Percentiles rank a stretch among this genome's conserved stretches.
These are phyloP conservation scores for Cygnus olor DNA, from an alignment of 2,797 vertebrate species.

Conservation along the genomic window DNA sequence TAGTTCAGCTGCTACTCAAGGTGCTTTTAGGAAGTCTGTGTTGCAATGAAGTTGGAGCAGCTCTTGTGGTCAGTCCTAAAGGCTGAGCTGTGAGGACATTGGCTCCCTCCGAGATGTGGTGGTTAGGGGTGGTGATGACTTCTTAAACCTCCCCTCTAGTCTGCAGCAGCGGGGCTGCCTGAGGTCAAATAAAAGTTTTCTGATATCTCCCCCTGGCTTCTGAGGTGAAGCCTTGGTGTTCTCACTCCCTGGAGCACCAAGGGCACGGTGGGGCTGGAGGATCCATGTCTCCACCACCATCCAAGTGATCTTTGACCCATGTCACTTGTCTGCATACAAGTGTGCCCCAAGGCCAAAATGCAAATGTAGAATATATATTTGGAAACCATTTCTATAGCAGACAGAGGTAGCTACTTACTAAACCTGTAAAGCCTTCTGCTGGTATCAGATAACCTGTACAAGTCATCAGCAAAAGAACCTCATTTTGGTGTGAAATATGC, in stretches of 20 bases:
- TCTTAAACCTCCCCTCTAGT: not conserved
- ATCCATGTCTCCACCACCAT: not conserved
- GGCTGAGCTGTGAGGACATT: not conserved
- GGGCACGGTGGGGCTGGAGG: not conserved
- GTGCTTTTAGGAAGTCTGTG: not conserved
- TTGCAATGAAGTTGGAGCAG: not conserved
- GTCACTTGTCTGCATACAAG: not conserved
- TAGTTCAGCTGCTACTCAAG: not conserved
- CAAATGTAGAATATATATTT: fast-evolving
- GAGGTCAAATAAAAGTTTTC: not conserved
- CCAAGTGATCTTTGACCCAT: not conserved
- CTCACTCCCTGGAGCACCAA: fast-evolving
- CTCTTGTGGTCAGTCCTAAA: not conserved
- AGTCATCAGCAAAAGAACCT: not conserved
- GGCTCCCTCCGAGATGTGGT: not conserved
- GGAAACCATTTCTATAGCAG: not conserved
- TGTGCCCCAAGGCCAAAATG: not conserved
- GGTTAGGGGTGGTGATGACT: not conserved
- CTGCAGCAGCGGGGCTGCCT: not conserved
- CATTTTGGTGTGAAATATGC: not conserved
- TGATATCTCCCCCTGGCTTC: not conserved
- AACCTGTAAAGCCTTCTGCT: not conserved
- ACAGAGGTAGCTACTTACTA: not conserved
- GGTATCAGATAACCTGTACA: not conserved
- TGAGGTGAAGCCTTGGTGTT: not conserved